These are phyloP conservation scores for Oryzias javanicus DNA, from an alignment of 2,113 vertebrate species.

Conservation along the genomic window DNA sequence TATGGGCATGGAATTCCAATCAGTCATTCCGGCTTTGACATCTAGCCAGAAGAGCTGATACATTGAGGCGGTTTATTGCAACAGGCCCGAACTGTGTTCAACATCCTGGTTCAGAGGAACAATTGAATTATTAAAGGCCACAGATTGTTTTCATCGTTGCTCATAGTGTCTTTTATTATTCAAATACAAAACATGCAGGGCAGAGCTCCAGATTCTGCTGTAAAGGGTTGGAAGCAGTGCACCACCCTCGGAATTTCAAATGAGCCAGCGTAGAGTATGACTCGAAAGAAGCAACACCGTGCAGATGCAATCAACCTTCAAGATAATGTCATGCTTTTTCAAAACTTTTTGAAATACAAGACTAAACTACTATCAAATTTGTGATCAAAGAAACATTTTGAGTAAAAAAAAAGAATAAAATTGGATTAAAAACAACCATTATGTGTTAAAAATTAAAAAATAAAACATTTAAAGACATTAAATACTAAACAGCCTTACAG, in stretches of 20 bases:
- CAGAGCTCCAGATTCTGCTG: not conserved
- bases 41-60: conserved; percentile 45
- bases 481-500: too few relatives aligned
- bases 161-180: conserved; percentile 13
- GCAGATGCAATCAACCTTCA: too few relatives aligned
- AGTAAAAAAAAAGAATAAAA: too few relatives aligned
- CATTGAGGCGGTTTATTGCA: conserved; percentile 25
- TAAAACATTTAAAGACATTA: too few relatives aligned
- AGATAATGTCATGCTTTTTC: too few relatives aligned
- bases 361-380: too few relatives aligned
- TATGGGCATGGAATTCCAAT: conserved; percentile 73
- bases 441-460: too few relatives aligned
- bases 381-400: too few relatives aligned
- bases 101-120: conserved; percentile 5
- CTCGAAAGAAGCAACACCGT: too few relatives aligned
- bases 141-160: conserved; percentile 14
- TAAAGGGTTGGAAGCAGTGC: not conserved
- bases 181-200: conserved; percentile 4
- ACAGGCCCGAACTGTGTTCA: conserved; percentile 17
- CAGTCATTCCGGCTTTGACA: conserved; percentile 64
- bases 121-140: conserved; percentile 5
- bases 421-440: too few relatives aligned
- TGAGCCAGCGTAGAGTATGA: not conserved
- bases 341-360: too few relatives aligned
- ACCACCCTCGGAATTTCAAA: conserved; percentile 1